phyloP scores from a whole-genome alignment of 2,888 invertebrate species.

The Epistrophe eligans region DNA sequence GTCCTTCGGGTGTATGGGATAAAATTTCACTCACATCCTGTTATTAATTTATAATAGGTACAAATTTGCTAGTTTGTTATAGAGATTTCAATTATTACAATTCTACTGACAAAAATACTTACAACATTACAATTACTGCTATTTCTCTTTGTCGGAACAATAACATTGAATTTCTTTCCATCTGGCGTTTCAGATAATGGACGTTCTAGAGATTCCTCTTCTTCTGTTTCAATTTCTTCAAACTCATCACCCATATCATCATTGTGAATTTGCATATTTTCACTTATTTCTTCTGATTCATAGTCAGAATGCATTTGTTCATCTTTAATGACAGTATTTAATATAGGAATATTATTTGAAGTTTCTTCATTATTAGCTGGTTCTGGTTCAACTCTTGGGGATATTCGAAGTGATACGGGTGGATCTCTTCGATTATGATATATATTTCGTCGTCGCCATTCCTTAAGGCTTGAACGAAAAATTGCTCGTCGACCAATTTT shows the following conservation, averaged over 20 bases:
- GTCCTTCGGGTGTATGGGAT: constrained; percentile 55
- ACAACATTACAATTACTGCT: constrained; percentile 48
- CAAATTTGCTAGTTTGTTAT: too few relatives aligned
- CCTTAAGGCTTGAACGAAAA: constrained; percentile 62
- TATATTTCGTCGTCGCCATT: constrained; percentile 53
- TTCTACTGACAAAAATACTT: constrained; percentile 22
- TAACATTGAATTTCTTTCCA: constrained; percentile 25
- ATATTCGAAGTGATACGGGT: not conserved
- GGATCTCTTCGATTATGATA: not conserved
- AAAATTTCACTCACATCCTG: constrained; percentile 63
- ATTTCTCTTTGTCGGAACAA: constrained; percentile 3
- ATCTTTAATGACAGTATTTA: constrained; percentile 34
- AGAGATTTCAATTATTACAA: too few relatives aligned
- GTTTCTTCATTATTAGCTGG: constrained; percentile 14
- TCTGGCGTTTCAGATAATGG: constrained; percentile 23
- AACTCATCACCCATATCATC: not conserved
- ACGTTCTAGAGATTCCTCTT: not conserved
- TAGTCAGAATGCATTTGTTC: constrained; percentile 51
- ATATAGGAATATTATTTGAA: constrained; percentile 32
- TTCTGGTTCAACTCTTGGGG: constrained; percentile 8
- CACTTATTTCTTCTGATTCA: constrained; percentile 42
- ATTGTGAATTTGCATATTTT: constrained; percentile 6
- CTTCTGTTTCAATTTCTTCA: constrained; percentile 38
- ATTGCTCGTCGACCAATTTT: constrained; percentile 65
- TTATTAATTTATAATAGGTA: too few relatives aligned